These are phyloP conservation scores for Manacus vitellinus DNA, from an alignment of 2,113 vertebrate genomes.

Conservation along the genomic window DNA sequence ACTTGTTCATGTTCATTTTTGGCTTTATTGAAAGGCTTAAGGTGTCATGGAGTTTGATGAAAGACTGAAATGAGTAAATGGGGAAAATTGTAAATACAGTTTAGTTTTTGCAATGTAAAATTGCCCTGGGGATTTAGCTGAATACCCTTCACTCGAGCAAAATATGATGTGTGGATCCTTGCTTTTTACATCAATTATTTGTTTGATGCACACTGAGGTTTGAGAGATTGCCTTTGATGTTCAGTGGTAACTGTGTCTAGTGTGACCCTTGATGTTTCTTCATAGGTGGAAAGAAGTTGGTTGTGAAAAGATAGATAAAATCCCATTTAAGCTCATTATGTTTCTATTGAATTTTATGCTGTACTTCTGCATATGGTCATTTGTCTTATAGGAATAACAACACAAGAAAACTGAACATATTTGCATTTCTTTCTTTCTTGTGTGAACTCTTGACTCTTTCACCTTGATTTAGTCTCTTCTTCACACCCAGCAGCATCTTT, in stretches of 20 bases:
- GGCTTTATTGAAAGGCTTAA: not conserved
- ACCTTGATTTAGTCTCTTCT: not conserved
- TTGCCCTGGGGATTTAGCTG: not conserved
- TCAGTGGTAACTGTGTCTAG: not conserved
- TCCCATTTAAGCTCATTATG: not conserved
- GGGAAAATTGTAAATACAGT: not conserved
- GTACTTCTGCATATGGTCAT: not conserved
- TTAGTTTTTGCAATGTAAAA: not conserved
- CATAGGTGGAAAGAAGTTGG: fast-evolving
- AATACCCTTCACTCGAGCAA: not conserved
- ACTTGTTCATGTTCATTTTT: not conserved
- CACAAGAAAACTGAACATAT: not conserved
- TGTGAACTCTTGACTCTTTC: not conserved
- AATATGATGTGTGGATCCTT: not conserved
- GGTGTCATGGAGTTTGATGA: not conserved
- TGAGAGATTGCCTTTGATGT: constrained; percentile 32
- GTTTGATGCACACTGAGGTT: not conserved
- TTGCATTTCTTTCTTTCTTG: constrained; percentile 17
- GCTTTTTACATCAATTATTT: constrained; percentile 19
- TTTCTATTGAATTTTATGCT: not conserved
- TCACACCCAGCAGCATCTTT: not conserved
- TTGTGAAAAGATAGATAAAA: not conserved
- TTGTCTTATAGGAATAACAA: not conserved
- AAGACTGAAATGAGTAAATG: not conserved
- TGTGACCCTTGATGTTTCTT: not conserved